Evolutionary conservation across 2,113 vertebrate species (phyloP).

Genomic region (Hypomesus transpacificus): DNA sequence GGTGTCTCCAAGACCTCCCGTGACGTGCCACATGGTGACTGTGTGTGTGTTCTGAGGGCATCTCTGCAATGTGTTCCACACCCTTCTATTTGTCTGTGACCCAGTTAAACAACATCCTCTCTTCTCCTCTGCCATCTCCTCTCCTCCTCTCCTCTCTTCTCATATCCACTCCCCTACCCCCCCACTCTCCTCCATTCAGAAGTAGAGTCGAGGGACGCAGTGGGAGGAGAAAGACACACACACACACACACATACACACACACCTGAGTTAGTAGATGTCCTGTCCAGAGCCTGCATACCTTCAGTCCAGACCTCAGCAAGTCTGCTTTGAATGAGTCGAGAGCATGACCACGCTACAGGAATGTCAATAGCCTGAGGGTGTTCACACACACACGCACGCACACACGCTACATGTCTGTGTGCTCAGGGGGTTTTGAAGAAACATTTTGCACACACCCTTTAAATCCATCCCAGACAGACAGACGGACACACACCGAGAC

Average conservation of each 20-base stretch:
- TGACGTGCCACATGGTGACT: too few species aligned
- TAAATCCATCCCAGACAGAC: not conserved
- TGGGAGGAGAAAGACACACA: not conserved
- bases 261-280: not conserved
- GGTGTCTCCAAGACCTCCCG: too few species aligned
- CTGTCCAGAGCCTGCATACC: not conserved
- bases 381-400: not conserved
- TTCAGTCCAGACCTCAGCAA: not conserved
- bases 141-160: not conserved
- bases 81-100: too few species aligned
- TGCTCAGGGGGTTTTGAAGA: not conserved
- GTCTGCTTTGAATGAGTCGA: not conserved
- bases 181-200: too few species aligned
- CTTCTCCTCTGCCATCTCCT: not conserved
- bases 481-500: constrained; percentile 1
- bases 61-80: too few species aligned
- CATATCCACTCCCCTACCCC: not conserved
- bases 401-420: not conserved
- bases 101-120: too few species aligned
- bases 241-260: not conserved
- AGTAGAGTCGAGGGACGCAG: not conserved
- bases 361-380: not conserved
- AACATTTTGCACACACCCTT: not conserved
- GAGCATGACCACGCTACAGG: not conserved
- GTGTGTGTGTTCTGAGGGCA: too few species aligned